phyloP scores from a whole-genome alignment of 2,888 invertebrate genomes.

The Nomada goodeniana region DNA sequence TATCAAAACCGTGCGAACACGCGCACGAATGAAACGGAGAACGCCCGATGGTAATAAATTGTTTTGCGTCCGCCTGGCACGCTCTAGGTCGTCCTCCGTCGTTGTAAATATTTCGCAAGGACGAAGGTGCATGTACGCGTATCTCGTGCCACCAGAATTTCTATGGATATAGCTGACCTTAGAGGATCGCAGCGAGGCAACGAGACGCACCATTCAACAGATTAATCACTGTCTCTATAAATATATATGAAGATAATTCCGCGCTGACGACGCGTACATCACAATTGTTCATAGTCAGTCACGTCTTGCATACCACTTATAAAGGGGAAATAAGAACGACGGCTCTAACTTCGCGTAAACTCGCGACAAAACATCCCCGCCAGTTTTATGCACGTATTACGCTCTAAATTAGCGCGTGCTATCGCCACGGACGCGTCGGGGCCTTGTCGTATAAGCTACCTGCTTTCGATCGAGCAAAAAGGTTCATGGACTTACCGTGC shows the following conservation, averaged over 20 bases:
- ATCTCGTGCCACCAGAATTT: background rate
- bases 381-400: slow-evolving; percentile 20
- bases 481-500: slow-evolving; percentile 45
- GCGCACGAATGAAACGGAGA: background rate
- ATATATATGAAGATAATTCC: background rate
- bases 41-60: background rate
- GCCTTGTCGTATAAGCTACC: background rate
- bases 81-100: background rate
- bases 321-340: background rate
- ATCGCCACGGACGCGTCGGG: no score
- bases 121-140: background rate
- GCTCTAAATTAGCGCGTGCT: background rate
- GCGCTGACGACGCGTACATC: background rate
- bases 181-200: background rate
- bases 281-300: background rate
- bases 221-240: background rate
- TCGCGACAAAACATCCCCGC: slow-evolving; percentile 25
- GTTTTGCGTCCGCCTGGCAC: slow-evolving; percentile 1
- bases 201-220: background rate
- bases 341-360: background rate
- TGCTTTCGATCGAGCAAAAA: background rate
- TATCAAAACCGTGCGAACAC: background rate
- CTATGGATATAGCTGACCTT: background rate
- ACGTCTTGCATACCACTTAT: no score
- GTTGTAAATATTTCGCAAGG: background rate